Evolutionary conservation across 2,113 vertebrate species (phyloP).

Genomic region (Corythornis cristatus): DNA sequence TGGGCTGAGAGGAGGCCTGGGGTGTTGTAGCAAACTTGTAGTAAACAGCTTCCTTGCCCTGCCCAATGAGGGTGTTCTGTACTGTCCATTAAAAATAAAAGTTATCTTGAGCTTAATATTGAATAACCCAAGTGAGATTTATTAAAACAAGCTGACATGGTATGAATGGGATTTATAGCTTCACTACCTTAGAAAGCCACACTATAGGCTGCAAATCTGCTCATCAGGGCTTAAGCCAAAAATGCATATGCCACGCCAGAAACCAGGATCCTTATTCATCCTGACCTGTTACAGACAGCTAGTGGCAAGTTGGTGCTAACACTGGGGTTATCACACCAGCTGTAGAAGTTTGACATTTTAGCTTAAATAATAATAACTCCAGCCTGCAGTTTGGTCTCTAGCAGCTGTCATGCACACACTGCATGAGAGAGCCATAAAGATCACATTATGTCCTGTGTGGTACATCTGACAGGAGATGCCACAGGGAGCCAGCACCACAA

Average conservation of each 20-base stretch:
- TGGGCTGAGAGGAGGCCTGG: not conserved
- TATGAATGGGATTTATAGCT: not conserved
- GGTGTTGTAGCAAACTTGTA: not conserved
- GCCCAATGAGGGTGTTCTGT: not conserved
- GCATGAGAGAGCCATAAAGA: not conserved
- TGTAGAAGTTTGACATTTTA: not conserved
- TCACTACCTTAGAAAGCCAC: not conserved
- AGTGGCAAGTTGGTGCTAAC: not conserved
- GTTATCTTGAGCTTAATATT: not conserved
- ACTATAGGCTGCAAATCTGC: not conserved
- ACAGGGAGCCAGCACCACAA: not conserved
- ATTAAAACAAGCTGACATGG: not conserved
- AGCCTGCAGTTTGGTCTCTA: not conserved
- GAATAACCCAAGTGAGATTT: not conserved
- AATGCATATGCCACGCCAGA: not conserved
- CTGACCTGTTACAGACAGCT: not conserved
- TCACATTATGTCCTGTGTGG: rapidly evolving
- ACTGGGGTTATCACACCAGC: not conserved
- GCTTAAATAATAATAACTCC: not conserved
- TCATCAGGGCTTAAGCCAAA: not conserved
- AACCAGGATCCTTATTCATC: not conserved
- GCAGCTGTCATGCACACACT: not conserved
- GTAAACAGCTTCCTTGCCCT: not conserved
- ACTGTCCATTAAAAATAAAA: not conserved
- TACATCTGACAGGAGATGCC: not conserved